phyloP scores from a whole-genome alignment of 2,113 vertebrate genomes.

The Marmota flaviventris region DNA sequence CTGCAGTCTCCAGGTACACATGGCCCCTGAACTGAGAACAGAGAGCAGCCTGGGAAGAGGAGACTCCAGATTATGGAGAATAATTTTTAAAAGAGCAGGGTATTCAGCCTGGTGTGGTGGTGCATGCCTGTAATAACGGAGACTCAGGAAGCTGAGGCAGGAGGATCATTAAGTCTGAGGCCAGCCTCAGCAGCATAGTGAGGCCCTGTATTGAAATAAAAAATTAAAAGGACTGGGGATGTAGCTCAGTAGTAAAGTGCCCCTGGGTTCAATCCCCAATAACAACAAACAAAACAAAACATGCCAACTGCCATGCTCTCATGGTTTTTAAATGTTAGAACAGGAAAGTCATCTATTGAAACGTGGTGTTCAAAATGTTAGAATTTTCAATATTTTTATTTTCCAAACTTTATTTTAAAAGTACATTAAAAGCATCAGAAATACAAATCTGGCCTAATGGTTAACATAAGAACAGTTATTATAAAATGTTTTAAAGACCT shows the following conservation, averaged over 20 bases:
- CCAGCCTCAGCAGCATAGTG: not conserved
- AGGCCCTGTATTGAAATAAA: not conserved
- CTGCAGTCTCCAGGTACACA: not conserved
- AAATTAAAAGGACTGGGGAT: not conserved
- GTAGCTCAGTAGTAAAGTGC: no score
- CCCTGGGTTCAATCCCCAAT: not conserved
- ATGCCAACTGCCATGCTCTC: not conserved
- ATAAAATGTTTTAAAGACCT: constrained; percentile 66
- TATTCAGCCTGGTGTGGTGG: no score
- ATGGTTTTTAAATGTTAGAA: constrained; percentile 4
- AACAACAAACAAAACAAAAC: not conserved
- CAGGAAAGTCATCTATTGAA: not conserved
- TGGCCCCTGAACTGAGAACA: not conserved
- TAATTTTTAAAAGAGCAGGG: not conserved
- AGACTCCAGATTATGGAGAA: not conserved
- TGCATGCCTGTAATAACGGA: not conserved
- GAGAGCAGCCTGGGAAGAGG: not conserved
- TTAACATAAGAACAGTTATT: constrained; percentile 63
- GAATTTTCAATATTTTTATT: constrained; percentile 67
- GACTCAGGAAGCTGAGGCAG: not conserved
- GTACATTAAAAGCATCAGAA: constrained; percentile 63
- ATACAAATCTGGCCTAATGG: constrained; percentile 52
- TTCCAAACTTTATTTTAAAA: constrained; percentile 67
- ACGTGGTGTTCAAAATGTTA: constrained; percentile 49
- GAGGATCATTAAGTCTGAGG: not conserved